phyloP scores from a whole-genome alignment of 2,113 vertebrate genomes.

The Serinus canaria region DNA sequence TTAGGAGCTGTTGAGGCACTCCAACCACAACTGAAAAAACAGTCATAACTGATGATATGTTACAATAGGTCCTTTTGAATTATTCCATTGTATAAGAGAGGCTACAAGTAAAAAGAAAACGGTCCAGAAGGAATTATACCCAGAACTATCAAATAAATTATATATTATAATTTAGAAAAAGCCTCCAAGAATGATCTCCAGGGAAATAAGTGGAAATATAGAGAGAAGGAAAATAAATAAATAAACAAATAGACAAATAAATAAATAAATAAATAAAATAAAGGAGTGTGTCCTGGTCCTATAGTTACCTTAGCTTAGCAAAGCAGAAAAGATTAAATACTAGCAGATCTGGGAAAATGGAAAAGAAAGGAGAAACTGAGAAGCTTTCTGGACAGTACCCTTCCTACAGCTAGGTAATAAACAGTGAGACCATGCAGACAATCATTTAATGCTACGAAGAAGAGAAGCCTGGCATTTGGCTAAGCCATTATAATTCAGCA shows the following conservation, averaged over 20 bases:
- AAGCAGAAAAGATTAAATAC: not conserved
- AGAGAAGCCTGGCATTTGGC: not conserved
- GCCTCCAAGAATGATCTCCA: not conserved
- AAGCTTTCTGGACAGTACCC: not conserved
- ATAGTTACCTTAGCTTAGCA: not conserved
- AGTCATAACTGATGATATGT: not conserved
- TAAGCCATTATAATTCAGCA: not conserved
- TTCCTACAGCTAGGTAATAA: not conserved
- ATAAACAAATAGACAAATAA: too few species aligned
- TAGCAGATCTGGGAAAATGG: not conserved
- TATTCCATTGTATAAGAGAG: not conserved
- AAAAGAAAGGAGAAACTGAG: not conserved
- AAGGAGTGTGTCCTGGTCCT: not conserved
- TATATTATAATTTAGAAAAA: not conserved
- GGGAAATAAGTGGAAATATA: not conserved
- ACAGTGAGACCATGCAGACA: not conserved
- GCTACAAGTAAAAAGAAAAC: not conserved
- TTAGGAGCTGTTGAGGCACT: not conserved
- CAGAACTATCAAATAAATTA: not conserved
- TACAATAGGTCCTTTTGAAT: not conserved
- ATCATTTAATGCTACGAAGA: not conserved
- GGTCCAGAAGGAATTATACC: not conserved
- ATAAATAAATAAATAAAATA: too few species aligned
- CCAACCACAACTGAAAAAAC: not conserved
- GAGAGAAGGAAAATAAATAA: too few species aligned